Conservation (phyloP, 2,888 invertebrate genomes). For the Xestia xanthographa region DNA sequence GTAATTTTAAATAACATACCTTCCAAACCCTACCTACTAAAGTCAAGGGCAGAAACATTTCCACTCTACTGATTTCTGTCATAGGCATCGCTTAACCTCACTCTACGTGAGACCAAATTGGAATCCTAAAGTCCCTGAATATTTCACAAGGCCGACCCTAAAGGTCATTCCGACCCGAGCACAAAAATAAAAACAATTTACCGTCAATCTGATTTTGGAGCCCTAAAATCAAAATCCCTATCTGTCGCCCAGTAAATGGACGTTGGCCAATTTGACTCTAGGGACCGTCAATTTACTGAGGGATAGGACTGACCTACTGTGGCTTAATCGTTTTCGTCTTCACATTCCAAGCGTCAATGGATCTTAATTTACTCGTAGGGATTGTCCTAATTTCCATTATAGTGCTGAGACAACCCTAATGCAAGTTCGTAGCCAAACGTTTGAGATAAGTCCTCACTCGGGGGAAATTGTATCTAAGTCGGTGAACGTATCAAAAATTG, state of each 20-base stretch:
- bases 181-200: slow-evolving; percentile 62
- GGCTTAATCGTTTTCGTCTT: slow-evolving; percentile 60
- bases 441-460: slow-evolving; percentile 59
- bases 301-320: slow-evolving; percentile 44
- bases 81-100: slow-evolving; percentile 27
- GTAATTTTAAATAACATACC: slow-evolving; percentile 10
- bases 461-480: slow-evolving; percentile 49
- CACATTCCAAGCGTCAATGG: slow-evolving; percentile 59
- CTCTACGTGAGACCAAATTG: slow-evolving; percentile 41
- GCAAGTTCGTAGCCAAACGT: slow-evolving; percentile 40
- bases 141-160: slow-evolving; percentile 30
- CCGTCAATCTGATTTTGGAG: slow-evolving; percentile 52
- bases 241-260: slow-evolving; percentile 54
- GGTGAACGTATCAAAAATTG: slow-evolving; percentile 50
- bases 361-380: slow-evolving; percentile 60
- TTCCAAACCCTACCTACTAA: not conserved
- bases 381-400: slow-evolving; percentile 58
- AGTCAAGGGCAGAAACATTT: slow-evolving; percentile 17
- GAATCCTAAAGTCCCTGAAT: slow-evolving; percentile 45
- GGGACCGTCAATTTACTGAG: slow-evolving; percentile 58
- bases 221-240: slow-evolving; percentile 62
- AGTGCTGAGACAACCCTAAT: slow-evolving; percentile 38
- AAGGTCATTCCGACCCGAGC: slow-evolving; percentile 21
- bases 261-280: slow-evolving; percentile 48
- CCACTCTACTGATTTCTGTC: slow-evolving; percentile 20